Conservation (phyloP, 1,140 invertebrate genomes). For the Saccostrea glomerata region DNA sequence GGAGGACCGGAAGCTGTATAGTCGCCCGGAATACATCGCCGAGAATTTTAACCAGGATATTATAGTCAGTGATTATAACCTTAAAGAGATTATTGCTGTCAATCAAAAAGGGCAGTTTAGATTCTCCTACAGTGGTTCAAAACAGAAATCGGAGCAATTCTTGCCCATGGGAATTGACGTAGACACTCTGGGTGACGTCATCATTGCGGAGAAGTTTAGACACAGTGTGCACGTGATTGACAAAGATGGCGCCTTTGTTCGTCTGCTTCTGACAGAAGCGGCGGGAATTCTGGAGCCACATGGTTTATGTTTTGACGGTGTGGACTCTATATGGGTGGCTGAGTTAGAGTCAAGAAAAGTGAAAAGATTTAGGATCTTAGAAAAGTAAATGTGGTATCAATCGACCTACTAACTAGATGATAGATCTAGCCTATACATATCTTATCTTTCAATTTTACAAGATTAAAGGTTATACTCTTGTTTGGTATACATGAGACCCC, state of each 20-base stretch:
- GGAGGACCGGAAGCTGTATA: neutral
- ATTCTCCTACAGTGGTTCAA: neutral
- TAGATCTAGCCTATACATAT: too few relatives aligned
- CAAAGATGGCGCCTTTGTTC: conserved; percentile 24
- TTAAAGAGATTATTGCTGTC: neutral
- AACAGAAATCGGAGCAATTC: neutral
- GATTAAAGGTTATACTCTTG: too few relatives aligned
- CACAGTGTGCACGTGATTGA: conserved; percentile 23
- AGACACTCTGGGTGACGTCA: conserved; percentile 22
- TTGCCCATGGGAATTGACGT: neutral
- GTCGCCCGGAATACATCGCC: neutral
- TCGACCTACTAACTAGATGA: too few relatives aligned
- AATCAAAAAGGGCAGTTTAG: neutral
- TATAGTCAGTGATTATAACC: conserved; percentile 4
- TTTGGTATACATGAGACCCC: too few relatives aligned
- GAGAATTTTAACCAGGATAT: neutral
- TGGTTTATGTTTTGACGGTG: neutral
- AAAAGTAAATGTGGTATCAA: neutral
- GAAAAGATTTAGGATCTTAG: neutral
- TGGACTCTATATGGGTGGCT: conserved; percentile 13
- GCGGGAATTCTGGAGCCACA: neutral
- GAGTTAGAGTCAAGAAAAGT: neutral
- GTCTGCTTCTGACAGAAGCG: neutral
- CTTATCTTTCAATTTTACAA: too few relatives aligned
- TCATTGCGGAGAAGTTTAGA: conserved; percentile 1